Conservation (phyloP, 2,888 invertebrate genomes). For the Nebria brevicollis region DNA sequence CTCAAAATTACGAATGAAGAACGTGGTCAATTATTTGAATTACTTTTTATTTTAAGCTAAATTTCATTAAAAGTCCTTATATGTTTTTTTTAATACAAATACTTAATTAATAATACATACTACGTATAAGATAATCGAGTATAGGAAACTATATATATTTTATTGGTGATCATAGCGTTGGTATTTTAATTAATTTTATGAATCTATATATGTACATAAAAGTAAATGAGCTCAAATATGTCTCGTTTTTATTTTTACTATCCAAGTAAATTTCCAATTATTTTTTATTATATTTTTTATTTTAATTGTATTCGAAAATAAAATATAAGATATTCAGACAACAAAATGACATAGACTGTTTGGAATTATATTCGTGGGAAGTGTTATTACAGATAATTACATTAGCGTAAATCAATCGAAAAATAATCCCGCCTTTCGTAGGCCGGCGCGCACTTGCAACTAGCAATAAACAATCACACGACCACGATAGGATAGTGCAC, state of each 20-base stretch:
- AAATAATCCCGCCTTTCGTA: neutral
- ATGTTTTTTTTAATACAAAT: neutral
- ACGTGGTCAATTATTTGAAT: neutral
- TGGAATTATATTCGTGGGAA: too few relatives aligned
- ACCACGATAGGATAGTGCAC: too few relatives aligned
- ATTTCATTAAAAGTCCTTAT: neutral
- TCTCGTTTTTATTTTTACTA: too few relatives aligned
- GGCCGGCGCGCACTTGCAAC: neutral
- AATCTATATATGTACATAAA: neutral
- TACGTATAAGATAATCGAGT: too few relatives aligned
- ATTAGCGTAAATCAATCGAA: conserved; percentile 3
- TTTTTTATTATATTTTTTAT: too few relatives aligned
- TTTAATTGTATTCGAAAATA: too few relatives aligned
- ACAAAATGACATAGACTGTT: too few relatives aligned
- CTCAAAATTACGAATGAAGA: neutral
- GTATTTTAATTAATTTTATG: neutral
- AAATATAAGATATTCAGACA: too few relatives aligned
- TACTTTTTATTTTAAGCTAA: neutral
- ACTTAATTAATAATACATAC: neutral
- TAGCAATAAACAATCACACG: too few relatives aligned
- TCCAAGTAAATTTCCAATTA: too few relatives aligned
- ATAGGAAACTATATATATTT: neutral
- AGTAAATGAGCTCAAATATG: too few relatives aligned
- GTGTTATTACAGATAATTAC: neutral
- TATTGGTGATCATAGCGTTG: neutral